Conservation (phyloP, 37 sponge, comb jelly and placozoan species). For the Axinella damicornis region DNA sequence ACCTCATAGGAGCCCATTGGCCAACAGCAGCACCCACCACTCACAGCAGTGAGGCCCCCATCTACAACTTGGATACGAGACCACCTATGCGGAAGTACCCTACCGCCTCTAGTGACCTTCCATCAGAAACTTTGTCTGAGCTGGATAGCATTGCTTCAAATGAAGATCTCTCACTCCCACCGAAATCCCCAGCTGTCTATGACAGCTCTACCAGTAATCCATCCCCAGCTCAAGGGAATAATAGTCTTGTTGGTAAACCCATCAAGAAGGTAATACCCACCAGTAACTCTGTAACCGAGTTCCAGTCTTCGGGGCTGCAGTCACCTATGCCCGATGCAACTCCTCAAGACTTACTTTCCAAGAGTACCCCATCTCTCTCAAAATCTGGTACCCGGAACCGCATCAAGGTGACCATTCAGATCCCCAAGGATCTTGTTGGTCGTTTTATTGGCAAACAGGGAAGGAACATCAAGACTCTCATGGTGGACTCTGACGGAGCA, state of each 20-base stretch:
- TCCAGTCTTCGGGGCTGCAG: too few relatives aligned
- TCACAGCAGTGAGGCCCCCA: too few relatives aligned
- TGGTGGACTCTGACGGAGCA: conserved; percentile 59
- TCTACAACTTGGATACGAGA: too few relatives aligned
- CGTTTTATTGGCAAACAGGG: conserved; percentile 71
- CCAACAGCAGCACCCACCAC: too few relatives aligned
- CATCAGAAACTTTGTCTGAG: conserved; percentile 19
- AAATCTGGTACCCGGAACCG: neutral
- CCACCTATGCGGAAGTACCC: neutral
- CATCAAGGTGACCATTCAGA: conserved; percentile 34
- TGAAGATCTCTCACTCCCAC: conserved; percentile 9
- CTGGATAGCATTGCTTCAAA: conserved; percentile 1
- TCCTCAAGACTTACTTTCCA: too few relatives aligned
- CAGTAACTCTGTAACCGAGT: too few relatives aligned
- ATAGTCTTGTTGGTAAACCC: too few relatives aligned
- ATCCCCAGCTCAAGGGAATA: neutral
- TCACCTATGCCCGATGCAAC: too few relatives aligned
- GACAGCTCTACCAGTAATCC: neutral
- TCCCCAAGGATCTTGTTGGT: conserved; percentile 59
- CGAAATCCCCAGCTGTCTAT: neutral
- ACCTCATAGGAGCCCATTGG: too few relatives aligned
- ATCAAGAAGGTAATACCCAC: too few relatives aligned
- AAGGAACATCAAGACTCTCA: conserved; percentile 65
- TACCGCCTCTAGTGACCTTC: conserved; percentile 19
- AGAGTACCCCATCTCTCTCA: too few relatives aligned